Percentiles rank a stretch among this genome's conserved stretches.
These are phyloP conservation scores for Serilophus lunatus DNA, from an alignment of 2,113 vertebrate genomes.

Conservation along the genomic window DNA sequence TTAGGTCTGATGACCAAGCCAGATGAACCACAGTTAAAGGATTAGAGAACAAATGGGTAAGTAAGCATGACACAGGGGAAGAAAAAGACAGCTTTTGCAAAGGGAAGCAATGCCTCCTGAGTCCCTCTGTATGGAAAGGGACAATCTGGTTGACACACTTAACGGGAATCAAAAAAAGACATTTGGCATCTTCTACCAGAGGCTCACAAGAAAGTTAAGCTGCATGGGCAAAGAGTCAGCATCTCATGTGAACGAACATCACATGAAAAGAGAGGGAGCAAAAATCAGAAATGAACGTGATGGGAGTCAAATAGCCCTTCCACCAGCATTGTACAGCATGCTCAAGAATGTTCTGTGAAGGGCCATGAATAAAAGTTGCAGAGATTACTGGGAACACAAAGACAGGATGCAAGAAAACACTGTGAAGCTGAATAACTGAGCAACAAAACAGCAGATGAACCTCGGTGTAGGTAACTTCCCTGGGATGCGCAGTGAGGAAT, in stretches of 20 bases:
- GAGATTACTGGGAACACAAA: background rate
- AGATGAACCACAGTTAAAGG: background rate
- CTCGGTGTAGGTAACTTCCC: background rate
- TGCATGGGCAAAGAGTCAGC: background rate
- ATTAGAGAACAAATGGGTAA: background rate
- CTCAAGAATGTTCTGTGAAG: background rate
- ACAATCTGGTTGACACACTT: fast-evolving
- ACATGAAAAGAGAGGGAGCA: background rate
- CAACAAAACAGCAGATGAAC: background rate
- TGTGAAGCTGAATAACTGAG: background rate
- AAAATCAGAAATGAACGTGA: background rate
- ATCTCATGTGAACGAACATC: background rate
- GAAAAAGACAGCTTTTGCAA: background rate
- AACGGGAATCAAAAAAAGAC: background rate
- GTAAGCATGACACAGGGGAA: background rate
- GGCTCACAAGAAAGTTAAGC: background rate
- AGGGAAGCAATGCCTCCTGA: fast-evolving
- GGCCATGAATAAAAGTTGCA: background rate
- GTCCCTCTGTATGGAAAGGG: background rate
- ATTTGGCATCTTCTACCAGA: background rate
- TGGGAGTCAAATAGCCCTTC: background rate
- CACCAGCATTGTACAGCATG: background rate
- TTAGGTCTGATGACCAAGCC: background rate
- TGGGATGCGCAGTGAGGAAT: background rate
- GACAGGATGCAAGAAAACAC: background rate